Conservation (phyloP, 2,113 vertebrate genomes). For the Gobio gobio region DNA sequence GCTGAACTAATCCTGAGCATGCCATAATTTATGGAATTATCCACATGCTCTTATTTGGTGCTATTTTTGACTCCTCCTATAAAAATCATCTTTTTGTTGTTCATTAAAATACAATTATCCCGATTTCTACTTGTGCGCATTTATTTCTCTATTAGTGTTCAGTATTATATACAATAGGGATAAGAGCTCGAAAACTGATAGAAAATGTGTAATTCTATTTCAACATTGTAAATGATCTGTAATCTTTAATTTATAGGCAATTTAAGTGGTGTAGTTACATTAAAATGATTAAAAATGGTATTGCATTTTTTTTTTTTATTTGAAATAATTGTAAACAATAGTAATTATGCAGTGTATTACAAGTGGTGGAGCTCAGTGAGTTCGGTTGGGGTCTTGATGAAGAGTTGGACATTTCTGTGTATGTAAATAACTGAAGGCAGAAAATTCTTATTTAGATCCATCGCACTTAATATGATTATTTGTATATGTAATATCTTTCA, state of each 20-base stretch:
- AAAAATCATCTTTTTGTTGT: constrained; percentile 41
- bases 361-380: not conserved
- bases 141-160: not conserved
- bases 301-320: not conserved
- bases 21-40: constrained; percentile 10
- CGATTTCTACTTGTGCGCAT: not conserved
- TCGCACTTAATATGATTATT: not conserved
- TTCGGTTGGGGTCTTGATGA: not conserved
- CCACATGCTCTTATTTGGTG: constrained; percentile 37
- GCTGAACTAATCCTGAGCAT: not conserved
- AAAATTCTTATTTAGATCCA: not conserved
- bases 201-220: not conserved
- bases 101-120: constrained; percentile 49
- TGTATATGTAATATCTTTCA: not conserved
- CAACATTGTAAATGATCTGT: not conserved
- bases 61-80: constrained; percentile 47
- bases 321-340: not conserved
- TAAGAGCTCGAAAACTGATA: not conserved
- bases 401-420: not conserved
- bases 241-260: too few relatives aligned
- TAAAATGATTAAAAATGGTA: not conserved
- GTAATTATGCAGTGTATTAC: not conserved
- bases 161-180: not conserved
- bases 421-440: too few relatives aligned
- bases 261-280: not conserved